These are phyloP conservation scores for Callinectes sapidus DNA, from an alignment of 2,888 invertebrate species.

Conservation along the genomic window DNA sequence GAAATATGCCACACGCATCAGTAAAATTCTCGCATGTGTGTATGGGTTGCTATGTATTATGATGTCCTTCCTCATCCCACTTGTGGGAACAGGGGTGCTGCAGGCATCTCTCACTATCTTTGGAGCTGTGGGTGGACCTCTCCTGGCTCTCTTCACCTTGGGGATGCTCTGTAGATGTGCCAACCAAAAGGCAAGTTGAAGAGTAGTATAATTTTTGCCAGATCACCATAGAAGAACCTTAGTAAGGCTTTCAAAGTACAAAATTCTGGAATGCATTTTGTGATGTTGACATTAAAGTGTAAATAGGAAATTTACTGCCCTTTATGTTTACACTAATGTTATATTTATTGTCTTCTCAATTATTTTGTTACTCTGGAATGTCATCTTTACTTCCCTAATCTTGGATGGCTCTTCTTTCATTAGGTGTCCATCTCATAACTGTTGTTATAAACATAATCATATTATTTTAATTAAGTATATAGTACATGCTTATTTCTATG, in stretches of 20 bases:
- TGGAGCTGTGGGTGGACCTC: conserved; percentile 89
- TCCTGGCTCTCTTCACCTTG: conserved; percentile 89
- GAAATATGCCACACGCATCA: conserved; percentile 69
- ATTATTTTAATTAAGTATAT: neutral
- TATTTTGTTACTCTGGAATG: neutral
- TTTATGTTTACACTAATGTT: neutral
- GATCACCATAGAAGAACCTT: too few relatives aligned
- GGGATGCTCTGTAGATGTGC: conserved; percentile 88
- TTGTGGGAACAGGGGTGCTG: conserved; percentile 87
- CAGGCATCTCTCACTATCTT: conserved; percentile 91
- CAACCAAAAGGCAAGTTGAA: conserved; percentile 81
- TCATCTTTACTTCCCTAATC: neutral
- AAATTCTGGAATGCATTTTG: neutral
- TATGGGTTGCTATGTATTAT: conserved; percentile 87
- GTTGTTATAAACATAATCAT: neutral
- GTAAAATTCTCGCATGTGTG: conserved; percentile 80
- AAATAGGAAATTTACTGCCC: neutral
- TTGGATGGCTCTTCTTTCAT: neutral
- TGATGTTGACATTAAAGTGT: neutral
- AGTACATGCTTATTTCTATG: too few relatives aligned
- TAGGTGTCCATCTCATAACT: neutral
- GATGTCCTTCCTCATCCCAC: conserved; percentile 88
- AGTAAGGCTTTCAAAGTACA: too few relatives aligned
- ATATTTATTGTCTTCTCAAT: neutral
- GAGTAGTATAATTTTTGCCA: neutral